Evolutionary conservation across 1,140 invertebrate species (phyloP).

Genomic region (Eupristina koningsbergeri): DNA sequence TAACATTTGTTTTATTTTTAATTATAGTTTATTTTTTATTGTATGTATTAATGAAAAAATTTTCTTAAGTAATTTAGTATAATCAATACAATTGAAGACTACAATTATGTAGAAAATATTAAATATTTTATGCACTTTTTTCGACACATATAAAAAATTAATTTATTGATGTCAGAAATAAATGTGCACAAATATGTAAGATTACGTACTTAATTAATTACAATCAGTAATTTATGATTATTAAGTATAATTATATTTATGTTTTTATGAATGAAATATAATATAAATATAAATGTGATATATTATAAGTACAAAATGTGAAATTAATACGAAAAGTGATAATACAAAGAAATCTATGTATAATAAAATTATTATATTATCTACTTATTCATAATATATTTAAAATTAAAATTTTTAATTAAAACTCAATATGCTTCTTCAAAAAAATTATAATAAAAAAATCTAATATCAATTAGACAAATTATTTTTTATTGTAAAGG

Average conservation of each 20-base stretch:
- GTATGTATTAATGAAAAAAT: neutral
- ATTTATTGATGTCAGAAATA: too few relatives aligned
- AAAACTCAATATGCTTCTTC: neutral
- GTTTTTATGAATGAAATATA: neutral
- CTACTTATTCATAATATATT: too few relatives aligned
- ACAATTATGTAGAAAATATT: neutral
- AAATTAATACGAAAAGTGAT: too few relatives aligned
- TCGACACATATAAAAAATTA: neutral
- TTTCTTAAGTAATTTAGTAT: neutral
- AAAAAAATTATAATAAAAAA: neutral
- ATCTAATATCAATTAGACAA: neutral
- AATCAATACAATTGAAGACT: neutral
- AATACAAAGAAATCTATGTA: too few relatives aligned
- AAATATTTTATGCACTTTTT: neutral
- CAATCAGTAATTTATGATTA: too few relatives aligned
- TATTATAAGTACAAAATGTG: too few relatives aligned
- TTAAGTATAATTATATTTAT: too few relatives aligned
- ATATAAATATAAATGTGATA: too few relatives aligned
- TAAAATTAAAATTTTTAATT: neutral
- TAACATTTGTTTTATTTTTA: neutral
- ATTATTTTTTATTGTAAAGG: neutral
- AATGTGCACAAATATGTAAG: too few relatives aligned
- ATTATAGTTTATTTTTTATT: neutral
- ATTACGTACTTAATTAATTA: too few relatives aligned
- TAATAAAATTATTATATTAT: too few relatives aligned